Conservation (phyloP, 1,140 invertebrate species). For the Drosophila parvula region DNA sequence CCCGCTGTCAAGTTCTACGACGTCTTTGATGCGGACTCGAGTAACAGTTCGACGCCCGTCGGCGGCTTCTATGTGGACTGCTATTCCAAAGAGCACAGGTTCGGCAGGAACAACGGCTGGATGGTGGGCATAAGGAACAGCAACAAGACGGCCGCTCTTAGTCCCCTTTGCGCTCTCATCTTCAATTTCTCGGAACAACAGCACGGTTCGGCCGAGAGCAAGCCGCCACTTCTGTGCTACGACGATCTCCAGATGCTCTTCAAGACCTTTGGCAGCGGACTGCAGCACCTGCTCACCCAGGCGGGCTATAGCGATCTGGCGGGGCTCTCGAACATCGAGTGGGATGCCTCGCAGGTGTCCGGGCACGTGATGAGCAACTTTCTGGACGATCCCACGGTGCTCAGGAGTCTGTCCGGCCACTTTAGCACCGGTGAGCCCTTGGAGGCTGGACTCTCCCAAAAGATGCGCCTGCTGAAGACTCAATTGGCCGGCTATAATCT, state of each 20-base stretch:
- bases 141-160: conserved; percentile 86
- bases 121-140: conserved; percentile 88
- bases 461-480: conserved; percentile 87
- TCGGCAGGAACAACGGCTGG: conserved; percentile 87
- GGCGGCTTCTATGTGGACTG: conserved; percentile 94
- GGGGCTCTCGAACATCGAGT: conserved; percentile 94
- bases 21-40: conserved; percentile 89
- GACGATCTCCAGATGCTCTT: conserved; percentile 91
- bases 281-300: conserved; percentile 92
- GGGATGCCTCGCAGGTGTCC: conserved; percentile 93
- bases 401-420: conserved; percentile 90
- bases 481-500: conserved; percentile 92
- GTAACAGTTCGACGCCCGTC: conserved; percentile 86
- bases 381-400: conserved; percentile 89
- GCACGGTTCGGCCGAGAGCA: conserved; percentile 85
- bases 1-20: conserved; percentile 93
- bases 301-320: conserved; percentile 92
- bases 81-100: conserved; percentile 87
- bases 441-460: conserved; percentile 87
- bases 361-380: conserved; percentile 93
- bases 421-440: conserved; percentile 89
- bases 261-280: conserved; percentile 92
- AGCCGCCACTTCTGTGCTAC: conserved; percentile 90
- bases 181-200: conserved; percentile 90
- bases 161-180: conserved; percentile 91